Conservation (phyloP, 2,797 vertebrate genomes). For the Glyptemys insculpta region DNA sequence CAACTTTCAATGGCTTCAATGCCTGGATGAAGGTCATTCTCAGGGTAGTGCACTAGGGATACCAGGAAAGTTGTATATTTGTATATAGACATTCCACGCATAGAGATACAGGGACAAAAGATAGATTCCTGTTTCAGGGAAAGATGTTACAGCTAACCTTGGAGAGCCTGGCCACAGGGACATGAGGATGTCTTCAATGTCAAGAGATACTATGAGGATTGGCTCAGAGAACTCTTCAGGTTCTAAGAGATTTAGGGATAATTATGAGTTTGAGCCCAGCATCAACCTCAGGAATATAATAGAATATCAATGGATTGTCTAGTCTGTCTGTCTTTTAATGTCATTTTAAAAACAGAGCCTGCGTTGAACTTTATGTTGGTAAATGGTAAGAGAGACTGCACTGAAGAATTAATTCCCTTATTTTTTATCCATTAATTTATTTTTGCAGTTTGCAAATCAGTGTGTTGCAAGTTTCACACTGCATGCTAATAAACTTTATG, state of each 20-base stretch:
- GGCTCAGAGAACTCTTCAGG: neutral
- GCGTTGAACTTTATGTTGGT: constrained; percentile 19
- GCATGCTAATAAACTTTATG: neutral
- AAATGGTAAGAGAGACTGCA: neutral
- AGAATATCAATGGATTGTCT: neutral
- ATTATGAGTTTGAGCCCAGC: neutral
- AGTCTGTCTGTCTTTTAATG: neutral
- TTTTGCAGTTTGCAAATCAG: constrained; percentile 44
- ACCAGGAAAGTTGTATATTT: neutral
- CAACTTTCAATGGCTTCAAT: neutral
- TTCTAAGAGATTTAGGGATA: neutral
- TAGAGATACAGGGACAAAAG: neutral
- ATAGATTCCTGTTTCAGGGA: neutral
- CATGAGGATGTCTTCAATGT: neutral
- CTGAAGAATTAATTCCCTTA: constrained; percentile 42
- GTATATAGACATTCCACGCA: fast-evolving
- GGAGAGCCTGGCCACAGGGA: neutral
- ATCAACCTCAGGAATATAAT: neutral
- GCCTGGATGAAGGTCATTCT: neutral
- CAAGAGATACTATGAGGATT: neutral
- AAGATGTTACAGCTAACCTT: neutral
- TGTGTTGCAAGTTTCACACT: neutral
- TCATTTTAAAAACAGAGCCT: constrained; percentile 36
- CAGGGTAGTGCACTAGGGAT: neutral
- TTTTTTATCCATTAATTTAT: neutral